Percentiles rank a stretch among this genome's conserved stretches.
Conservation (phyloP, 2,888 invertebrate genomes). For the Pseudeuparius sepicola region DNA sequence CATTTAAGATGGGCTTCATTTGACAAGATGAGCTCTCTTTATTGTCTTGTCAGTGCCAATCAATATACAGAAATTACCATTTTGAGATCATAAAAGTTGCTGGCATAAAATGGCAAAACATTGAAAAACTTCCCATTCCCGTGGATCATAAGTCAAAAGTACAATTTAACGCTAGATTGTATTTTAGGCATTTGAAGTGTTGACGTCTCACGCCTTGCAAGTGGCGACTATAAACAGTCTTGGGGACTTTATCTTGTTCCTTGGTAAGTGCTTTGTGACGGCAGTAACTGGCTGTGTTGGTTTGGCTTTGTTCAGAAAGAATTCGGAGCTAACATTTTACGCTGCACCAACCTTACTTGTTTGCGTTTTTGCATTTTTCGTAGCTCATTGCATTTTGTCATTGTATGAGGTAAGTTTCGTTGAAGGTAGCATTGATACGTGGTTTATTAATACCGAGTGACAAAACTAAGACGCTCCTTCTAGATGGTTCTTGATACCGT, state of each 20-base stretch:
- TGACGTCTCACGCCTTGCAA: conserved; percentile 74
- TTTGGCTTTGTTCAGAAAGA: conserved; percentile 62
- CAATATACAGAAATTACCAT: too few relatives aligned
- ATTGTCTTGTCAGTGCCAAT: too few relatives aligned
- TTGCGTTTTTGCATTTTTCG: conserved; percentile 80
- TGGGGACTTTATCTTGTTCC: conserved; percentile 85
- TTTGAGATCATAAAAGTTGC: too few relatives aligned
- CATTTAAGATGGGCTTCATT: too few relatives aligned
- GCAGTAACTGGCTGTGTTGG: conserved; percentile 73
- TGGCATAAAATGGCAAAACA: too few relatives aligned
- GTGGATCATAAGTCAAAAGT: too few relatives aligned
- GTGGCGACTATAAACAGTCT: conserved; percentile 87
- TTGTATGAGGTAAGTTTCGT: conserved; percentile 82
- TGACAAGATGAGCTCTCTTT: too few relatives aligned
- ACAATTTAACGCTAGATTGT: too few relatives aligned
- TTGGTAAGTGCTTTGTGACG: conserved; percentile 78
- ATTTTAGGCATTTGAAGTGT: conserved; percentile 73
- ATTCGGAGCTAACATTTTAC: conserved; percentile 67
- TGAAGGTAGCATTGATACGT: neutral
- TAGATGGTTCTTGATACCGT: conserved; percentile 92
- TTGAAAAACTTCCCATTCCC: too few relatives aligned
- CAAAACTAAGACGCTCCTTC: conserved; percentile 25
- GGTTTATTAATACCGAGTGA: neutral
- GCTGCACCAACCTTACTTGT: conserved; percentile 79
- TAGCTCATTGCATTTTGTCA: conserved; percentile 87